Base-by-base conservation (phyloP, 2,797 vertebrate genomes). In the Eulemur coronatus region DNA sequence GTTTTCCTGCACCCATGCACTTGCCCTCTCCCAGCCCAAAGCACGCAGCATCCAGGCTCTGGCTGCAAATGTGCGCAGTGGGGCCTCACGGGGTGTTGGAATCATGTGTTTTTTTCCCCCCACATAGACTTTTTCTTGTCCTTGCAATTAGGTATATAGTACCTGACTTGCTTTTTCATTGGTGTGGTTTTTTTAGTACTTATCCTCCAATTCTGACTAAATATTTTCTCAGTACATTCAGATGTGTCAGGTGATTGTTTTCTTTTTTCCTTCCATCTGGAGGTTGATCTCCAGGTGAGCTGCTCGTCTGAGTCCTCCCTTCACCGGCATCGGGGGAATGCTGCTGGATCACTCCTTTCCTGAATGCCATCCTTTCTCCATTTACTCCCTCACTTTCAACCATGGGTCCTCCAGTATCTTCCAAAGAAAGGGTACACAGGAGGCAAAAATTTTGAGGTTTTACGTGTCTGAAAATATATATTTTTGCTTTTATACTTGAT, bases 31-130 rank as follows among this genome's bases (percentile, higher is more conserved):
- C 35, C 18, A 7, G 10, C n/a, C 17, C 22, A 35, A 28, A 85
- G 12, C 20, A 4, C 0, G 22, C 4, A 2, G n/a, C 8, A 1
- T 10, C 63, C 2, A 0, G 11, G 24, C 43, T 50, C 0, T 63
- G 9, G 15, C 17, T 12, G 10, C 28, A 48, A 15, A 22, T 1
- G n/a, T 6, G 11, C 57, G 5, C 10, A 0, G 14, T 5, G 52
- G 11, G 26, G 10, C 50, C 22, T 1, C 5, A 59, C 8, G 15
- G 17, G 11, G 3, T 30, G 9, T n/a, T 46, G 12, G 7, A n/a
- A 48, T 78, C 61, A 30, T 3, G 2, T n/a, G 18, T 43, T 8
- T 24, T 43, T 43, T 78, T 41, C 46, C 12, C 3, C 20, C 65
- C 35, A 14, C 35, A 46, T 8, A 67, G 72, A 57, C 7, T 10